Evolutionary conservation across 1,140 invertebrate species (phyloP).

Genomic region (Achatina immaculata): DNA sequence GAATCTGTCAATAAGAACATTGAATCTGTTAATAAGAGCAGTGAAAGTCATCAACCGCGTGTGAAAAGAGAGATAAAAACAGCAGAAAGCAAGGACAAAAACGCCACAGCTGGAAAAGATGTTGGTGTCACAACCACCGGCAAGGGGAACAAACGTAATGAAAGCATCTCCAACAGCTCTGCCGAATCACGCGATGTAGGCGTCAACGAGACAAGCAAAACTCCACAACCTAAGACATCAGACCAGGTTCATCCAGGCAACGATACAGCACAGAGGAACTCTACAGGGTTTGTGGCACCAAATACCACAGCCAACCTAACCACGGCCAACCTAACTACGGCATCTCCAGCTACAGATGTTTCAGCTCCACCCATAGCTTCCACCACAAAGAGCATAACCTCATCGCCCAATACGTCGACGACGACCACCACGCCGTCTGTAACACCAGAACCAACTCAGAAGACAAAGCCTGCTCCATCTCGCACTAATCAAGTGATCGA

Average conservation of each 20-base stretch:
- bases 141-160: no score
- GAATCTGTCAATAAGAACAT: no score
- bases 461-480: neutral
- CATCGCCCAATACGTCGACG: neutral
- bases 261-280: neutral
- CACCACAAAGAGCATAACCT: neutral
- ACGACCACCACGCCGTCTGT: neutral
- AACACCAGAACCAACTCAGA: neutral
- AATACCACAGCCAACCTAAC: neutral
- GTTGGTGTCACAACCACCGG: no score
- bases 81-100: no score
- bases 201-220: neutral
- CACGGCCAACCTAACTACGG: neutral
- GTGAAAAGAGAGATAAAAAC: no score
- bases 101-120: no score
- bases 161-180: no score
- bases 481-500: constrained; percentile 9
- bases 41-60: no score
- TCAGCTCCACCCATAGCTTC: neutral
- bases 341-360: no score
- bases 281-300: neutral
- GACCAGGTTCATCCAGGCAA: neutral
- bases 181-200: neutral
- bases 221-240: neutral
- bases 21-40: no score